A percentile compares a stretch with the other conserved stretches of the same genome.
Evolutionary conservation across 1,140 invertebrate species (phyloP).

Genomic region (Bradysia coprophila): DNA sequence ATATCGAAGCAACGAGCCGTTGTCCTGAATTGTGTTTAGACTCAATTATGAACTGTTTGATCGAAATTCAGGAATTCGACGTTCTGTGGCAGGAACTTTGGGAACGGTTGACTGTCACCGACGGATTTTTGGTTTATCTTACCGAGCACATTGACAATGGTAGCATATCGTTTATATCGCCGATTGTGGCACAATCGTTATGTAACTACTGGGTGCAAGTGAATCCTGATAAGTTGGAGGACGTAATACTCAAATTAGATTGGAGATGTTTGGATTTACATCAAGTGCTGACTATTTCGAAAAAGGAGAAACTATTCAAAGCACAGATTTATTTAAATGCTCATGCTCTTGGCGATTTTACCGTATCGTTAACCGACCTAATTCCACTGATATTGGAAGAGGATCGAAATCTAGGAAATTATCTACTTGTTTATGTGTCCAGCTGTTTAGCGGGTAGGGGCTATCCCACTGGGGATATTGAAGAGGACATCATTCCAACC

Average conservation of each 20-base stretch:
- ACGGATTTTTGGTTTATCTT: slow-evolving; percentile 25
- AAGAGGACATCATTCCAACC: slow-evolving; percentile 41
- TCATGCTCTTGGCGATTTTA: slow-evolving; percentile 65
- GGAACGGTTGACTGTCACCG: slow-evolving; percentile 17
- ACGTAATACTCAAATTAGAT: slow-evolving; percentile 62
- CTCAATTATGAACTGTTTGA: slow-evolving; percentile 18
- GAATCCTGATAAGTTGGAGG: slow-evolving; percentile 43
- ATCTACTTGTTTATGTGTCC: slow-evolving; percentile 79
- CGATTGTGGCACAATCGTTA: slow-evolving; percentile 45
- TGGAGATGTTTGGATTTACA: slow-evolving; percentile 77
- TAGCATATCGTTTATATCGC: slow-evolving; percentile 27
- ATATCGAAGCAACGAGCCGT: slow-evolving; percentile 15
- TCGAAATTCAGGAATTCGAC: slow-evolving; percentile 17
- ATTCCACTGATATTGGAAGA: slow-evolving; percentile 28
- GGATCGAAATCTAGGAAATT: slow-evolving; percentile 56
- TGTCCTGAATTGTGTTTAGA: slow-evolving; percentile 20
- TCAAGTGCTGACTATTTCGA: slow-evolving; percentile 65
- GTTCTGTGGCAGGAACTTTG: slow-evolving; percentile 27
- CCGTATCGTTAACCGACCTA: slow-evolving; percentile 64
- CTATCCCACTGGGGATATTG: slow-evolving; percentile 74
- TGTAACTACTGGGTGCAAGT: slow-evolving; percentile 35
- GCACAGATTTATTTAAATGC: slow-evolving; percentile 82
- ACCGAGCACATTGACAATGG: slow-evolving; percentile 28
- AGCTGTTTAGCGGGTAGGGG: slow-evolving; percentile 83
- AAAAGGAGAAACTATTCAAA: slow-evolving; percentile 60